A percentile compares a stretch with the other conserved stretches of the same genome.
These are phyloP conservation scores for Apamea crenata DNA, from an alignment of 2,888 invertebrate genomes.

Conservation along the genomic window DNA sequence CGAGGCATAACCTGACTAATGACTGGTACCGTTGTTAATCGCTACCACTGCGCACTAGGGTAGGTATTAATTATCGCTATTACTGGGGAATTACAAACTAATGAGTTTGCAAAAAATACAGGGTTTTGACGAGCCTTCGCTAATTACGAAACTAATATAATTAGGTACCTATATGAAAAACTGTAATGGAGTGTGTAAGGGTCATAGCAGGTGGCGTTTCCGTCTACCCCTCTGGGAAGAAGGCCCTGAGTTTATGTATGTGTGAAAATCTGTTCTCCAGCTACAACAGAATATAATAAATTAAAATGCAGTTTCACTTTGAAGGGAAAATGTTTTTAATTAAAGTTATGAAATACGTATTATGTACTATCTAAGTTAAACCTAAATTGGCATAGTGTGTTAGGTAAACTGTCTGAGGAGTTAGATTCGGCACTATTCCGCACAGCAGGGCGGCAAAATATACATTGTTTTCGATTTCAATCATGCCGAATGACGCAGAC, in stretches of 20 bases:
- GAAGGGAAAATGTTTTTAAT: background rate
- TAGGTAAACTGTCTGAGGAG: too few species aligned
- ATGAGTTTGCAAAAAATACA: conserved; percentile 12
- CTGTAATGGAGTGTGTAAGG: background rate
- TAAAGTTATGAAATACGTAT: background rate
- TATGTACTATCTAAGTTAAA: too few species aligned
- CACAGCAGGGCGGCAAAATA: too few species aligned
- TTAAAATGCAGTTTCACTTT: background rate
- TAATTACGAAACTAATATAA: background rate
- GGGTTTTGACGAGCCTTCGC: background rate
- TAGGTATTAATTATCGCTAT: background rate
- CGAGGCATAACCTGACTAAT: background rate
- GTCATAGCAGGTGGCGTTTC: background rate
- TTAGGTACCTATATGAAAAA: background rate
- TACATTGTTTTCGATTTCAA: too few species aligned
- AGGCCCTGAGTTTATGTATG: too few species aligned
- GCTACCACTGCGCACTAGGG: background rate
- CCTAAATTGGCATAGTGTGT: too few species aligned
- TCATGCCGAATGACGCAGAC: background rate
- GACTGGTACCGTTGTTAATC: background rate
- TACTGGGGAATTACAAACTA: background rate
- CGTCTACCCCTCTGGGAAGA: too few species aligned
- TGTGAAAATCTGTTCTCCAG: background rate
- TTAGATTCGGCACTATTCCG: too few species aligned
- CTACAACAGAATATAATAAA: background rate